phyloP scores from a whole-genome alignment of 2,888 invertebrate genomes.

The Agrotis clavis region DNA sequence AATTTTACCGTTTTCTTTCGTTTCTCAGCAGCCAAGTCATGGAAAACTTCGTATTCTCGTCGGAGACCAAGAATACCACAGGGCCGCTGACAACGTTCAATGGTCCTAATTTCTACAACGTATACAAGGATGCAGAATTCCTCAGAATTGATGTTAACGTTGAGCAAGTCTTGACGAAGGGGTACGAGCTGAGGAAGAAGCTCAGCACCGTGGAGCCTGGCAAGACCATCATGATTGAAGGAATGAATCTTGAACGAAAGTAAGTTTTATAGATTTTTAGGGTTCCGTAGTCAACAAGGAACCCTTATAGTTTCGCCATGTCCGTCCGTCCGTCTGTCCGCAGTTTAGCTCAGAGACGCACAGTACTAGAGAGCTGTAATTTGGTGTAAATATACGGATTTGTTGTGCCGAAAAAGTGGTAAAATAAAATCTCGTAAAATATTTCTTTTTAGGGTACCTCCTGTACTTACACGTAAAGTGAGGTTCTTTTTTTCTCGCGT shows the following conservation, averaged over 20 bases:
- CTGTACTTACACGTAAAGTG: too few species aligned
- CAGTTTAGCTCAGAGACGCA: too few species aligned
- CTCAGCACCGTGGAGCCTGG: slow-evolving; percentile 69
- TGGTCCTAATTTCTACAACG: slow-evolving; percentile 47
- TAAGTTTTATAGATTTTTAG: slow-evolving; percentile 25
- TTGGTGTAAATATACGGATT: too few species aligned
- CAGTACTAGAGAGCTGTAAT: too few species aligned
- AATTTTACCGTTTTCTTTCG: not conserved
- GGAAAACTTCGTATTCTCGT: slow-evolving; percentile 51
- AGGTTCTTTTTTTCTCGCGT: too few species aligned
- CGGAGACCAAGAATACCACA: not conserved
- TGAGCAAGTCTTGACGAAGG: slow-evolving; percentile 69
- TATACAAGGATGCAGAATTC: slow-evolving; percentile 71
- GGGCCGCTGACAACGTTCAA: slow-evolving; percentile 35
- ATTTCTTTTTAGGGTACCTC: too few species aligned
- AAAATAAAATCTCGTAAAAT: too few species aligned
- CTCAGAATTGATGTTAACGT: slow-evolving; percentile 69
- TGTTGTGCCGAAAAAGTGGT: too few species aligned
- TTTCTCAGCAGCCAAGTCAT: slow-evolving; percentile 15
- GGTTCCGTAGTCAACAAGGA: too few species aligned
- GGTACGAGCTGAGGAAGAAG: slow-evolving; percentile 71
- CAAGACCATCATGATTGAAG: slow-evolving; percentile 61
- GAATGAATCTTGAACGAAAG: slow-evolving; percentile 57
- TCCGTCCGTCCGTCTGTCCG: too few species aligned
- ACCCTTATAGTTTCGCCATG: too few species aligned